Percentiles rank a stretch among this genome's conserved stretches.
Conservation (phyloP, 2,113 vertebrate genomes). For the Leucoraja erinaceus region DNA sequence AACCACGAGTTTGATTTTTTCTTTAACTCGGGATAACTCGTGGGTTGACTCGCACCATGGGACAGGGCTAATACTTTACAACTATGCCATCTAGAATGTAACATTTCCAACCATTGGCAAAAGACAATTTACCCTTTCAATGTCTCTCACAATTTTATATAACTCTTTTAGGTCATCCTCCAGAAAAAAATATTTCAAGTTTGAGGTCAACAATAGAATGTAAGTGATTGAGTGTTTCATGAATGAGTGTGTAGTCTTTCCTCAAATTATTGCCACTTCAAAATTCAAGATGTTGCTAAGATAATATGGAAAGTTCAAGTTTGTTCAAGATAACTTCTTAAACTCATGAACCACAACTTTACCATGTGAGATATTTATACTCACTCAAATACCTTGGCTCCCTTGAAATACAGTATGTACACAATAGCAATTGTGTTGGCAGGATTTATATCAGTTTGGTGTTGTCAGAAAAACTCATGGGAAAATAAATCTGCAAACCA, state of each 20-base stretch:
- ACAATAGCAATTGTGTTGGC: slow-evolving; percentile 3
- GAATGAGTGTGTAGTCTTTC: background rate
- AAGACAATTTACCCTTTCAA: too few species aligned
- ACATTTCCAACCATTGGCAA: too few species aligned
- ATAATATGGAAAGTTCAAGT: background rate
- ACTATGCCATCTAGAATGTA: too few species aligned
- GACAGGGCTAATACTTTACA: too few species aligned
- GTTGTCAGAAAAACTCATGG: background rate
- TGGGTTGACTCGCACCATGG: too few species aligned
- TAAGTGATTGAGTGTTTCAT: background rate
- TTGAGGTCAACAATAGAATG: background rate
- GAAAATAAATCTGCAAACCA: slow-evolving; percentile 8
- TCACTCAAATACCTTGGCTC: background rate
- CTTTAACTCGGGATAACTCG: too few species aligned
- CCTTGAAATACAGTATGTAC: background rate
- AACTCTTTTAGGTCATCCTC: too few species aligned
- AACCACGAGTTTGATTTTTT: too few species aligned
- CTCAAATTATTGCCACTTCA: background rate
- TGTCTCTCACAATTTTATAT: too few species aligned
- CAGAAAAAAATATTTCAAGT: background rate
- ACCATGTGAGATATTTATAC: slow-evolving; percentile 1
- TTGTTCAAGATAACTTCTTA: background rate
- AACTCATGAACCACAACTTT: background rate
- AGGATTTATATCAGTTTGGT: background rate
- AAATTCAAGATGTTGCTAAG: background rate